Evolutionary conservation across 2,888 invertebrate species (phyloP), one percentile per base, ranked within the genome.

Genomic region (Plagodis pulveraria): DNA sequence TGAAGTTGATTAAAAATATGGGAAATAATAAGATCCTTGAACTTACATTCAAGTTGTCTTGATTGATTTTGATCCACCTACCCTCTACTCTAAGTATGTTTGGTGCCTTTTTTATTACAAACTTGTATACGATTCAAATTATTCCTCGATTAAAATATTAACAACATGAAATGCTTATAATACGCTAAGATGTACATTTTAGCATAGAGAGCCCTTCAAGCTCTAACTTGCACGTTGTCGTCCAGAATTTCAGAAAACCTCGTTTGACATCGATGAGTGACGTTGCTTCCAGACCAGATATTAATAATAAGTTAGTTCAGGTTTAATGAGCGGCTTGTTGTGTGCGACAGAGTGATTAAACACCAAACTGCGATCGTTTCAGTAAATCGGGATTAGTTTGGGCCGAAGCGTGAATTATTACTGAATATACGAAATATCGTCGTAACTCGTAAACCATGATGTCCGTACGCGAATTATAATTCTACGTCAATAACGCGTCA

Each of bases 321-420:
- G 78, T 78, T 84, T 89, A 91, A 89, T 89, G 87, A 87, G 85
- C 78, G 83, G 85, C 84, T 84, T 83, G 89, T 86, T 86, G 86
- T 86, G 84, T 87, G 85, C 89, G 88, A 91, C 89, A 86, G 82
- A 85, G 86, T 89, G 89, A 91, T 90, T 89, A 89, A 90, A 86
- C 88, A 86, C 85, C 80, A 83, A 67, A 66, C 73, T 83, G 77
- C 80, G 84, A 86, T 89, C 85, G 89, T 86, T 89, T 84, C 86
- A 86, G 81, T 87, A 86, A 86, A 86, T 86, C 87, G 84, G 86
- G 85, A 87, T 89, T 87, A 86, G 84, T 83, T 80, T 73, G 79
- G 84, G 74, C 8, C 77, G 79, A 84, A 81, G 74, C 81, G 83
- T 86, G 83, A 88, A 78, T 87, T 86, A 87, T 87, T 83, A 82